Percentiles rank a stretch among this genome's conserved stretches.
phyloP scores from a whole-genome alignment of 2,888 invertebrate species.

The Spatulosminthurus flaviceps region DNA sequence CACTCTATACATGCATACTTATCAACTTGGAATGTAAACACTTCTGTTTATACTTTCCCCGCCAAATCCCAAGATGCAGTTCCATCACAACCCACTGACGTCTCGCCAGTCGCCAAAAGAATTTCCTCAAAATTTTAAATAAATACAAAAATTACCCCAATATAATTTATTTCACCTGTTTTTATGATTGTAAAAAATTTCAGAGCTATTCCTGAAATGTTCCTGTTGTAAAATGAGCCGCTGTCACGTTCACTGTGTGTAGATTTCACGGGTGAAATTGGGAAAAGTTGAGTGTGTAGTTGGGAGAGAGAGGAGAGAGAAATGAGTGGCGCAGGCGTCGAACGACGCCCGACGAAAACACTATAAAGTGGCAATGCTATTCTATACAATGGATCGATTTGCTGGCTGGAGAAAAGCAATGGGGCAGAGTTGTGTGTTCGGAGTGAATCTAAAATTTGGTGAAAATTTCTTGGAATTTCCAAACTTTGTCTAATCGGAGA shows the following conservation, averaged over 20 bases:
- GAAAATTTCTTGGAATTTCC: conserved; percentile 16
- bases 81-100: not conserved
- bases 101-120: not conserved
- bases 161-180: not conserved
- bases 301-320: not conserved
- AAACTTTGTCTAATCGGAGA: not conserved
- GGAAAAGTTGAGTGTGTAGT: not conserved
- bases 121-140: not conserved
- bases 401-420: conserved; percentile 28
- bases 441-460: conserved; percentile 10
- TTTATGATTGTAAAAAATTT: no score
- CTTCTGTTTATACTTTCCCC: conserved; percentile 11
- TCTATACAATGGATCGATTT: conserved; percentile 30
- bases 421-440: conserved; percentile 14
- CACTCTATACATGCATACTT: no score
- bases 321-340: conserved; percentile 33
- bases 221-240: no score
- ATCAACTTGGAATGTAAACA: conserved; percentile 20
- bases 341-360: conserved; percentile 33
- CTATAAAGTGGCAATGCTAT: conserved; percentile 20
- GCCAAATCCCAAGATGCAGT: conserved; percentile 16
- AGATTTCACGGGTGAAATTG: not conserved
- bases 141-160: not conserved
- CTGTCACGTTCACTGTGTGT: not conserved
- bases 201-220: not conserved